Evolutionary conservation across 1,140 invertebrate species (phyloP).

Genomic region (Lasaia peninsularis): DNA sequence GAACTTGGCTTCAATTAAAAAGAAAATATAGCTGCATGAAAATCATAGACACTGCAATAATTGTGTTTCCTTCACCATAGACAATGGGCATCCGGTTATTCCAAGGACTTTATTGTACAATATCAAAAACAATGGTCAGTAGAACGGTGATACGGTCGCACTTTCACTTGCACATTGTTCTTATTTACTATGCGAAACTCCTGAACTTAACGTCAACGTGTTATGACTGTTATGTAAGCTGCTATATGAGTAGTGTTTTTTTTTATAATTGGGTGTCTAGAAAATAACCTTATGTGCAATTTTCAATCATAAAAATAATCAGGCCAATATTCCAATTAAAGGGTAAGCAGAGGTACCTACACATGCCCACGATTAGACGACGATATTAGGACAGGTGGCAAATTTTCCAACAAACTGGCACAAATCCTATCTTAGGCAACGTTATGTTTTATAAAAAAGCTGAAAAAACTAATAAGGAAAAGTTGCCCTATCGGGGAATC

Average conservation of each 20-base stretch:
- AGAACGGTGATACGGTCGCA: slow-evolving; percentile 51
- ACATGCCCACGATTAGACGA: no score
- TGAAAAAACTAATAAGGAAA: no score
- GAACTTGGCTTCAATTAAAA: background rate
- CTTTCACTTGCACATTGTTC: slow-evolving; percentile 63
- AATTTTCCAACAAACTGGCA: no score
- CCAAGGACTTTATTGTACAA: slow-evolving; percentile 66
- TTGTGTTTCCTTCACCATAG: slow-evolving; percentile 23
- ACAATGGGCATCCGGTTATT: slow-evolving; percentile 42
- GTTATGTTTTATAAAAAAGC: no score
- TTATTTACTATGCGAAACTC: slow-evolving; percentile 48
- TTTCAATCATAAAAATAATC: no score
- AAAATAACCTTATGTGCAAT: no score
- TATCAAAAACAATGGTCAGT: slow-evolving; percentile 60
- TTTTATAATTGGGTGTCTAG: no score
- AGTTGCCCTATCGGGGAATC: no score
- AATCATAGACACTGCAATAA: slow-evolving; percentile 13
- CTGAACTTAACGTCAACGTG: slow-evolving; percentile 37
- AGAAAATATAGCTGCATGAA: background rate
- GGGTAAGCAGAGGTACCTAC: no score
- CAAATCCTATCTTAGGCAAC: no score
- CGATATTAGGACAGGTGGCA: no score
- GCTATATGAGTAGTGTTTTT: background rate
- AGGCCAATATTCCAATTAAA: no score
- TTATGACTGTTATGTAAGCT: slow-evolving; percentile 38